Evolutionary conservation across 2,888 invertebrate species (phyloP).

Genomic region (Callyntrura sp.): DNA sequence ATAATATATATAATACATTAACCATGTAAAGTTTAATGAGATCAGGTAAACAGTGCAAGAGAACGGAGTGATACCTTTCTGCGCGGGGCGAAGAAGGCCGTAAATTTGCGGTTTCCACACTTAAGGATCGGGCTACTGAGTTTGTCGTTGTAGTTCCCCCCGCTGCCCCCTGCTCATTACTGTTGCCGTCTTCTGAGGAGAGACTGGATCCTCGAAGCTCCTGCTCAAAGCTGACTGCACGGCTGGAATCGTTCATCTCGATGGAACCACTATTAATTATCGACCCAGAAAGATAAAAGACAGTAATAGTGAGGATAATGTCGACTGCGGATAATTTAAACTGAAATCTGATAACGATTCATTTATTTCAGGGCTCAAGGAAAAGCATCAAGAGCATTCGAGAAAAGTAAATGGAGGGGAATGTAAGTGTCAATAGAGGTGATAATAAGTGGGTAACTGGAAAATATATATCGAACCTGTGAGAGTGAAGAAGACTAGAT

Average conservation of each 20-base stretch:
- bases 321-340: conserved; percentile 3
- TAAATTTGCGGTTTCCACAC: conserved; percentile 80
- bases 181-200: conserved; percentile 88
- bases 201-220: conserved; percentile 89
- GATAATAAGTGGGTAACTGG: background rate
- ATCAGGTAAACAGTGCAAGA: background rate
- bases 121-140: conserved; percentile 75
- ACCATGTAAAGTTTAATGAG: background rate
- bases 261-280: conserved; percentile 88
- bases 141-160: conserved; percentile 65
- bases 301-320: conserved; percentile 37
- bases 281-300: conserved; percentile 78
- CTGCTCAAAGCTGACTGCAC: conserved; percentile 88
- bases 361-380: background rate
- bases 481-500: conserved; percentile 91
- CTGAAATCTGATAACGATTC: background rate
- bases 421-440: conserved; percentile 9
- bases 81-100: conserved; percentile 84
- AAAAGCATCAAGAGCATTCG: background rate
- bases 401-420: background rate
- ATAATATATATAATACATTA: background rate
- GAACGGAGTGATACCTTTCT: conserved; percentile 82
- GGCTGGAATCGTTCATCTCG: conserved; percentile 89
- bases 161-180: conserved; percentile 85
- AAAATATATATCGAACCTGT: conserved; percentile 86